phyloP scores from a whole-genome alignment of 2,113 vertebrate species.

The Myiopsitta monachus region DNA sequence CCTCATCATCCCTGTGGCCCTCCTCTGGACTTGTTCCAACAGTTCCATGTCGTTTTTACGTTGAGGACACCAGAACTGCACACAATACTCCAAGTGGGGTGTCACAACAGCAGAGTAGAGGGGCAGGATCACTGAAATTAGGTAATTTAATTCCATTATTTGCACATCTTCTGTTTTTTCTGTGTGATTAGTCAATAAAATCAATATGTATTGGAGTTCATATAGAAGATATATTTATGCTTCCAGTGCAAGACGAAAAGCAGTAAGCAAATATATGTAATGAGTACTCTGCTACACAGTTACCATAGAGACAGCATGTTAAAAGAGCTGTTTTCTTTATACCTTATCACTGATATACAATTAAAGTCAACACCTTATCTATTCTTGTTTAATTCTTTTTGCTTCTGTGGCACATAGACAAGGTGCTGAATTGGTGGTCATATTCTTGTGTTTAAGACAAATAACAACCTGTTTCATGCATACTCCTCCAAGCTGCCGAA shows the following conservation, averaged over 20 bases:
- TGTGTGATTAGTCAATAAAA: not conserved
- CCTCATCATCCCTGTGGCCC: no score
- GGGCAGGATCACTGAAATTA: no score
- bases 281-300: not conserved
- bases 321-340: not conserved
- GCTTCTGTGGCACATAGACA: not conserved
- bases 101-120: no score
- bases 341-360: not conserved
- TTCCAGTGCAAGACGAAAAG: not conserved
- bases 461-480: rapidly evolving
- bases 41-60: no score
- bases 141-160: not conserved
- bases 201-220: not conserved
- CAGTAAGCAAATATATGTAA: not conserved
- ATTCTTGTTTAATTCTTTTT: not conserved
- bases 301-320: not conserved
- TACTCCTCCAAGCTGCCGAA: not conserved
- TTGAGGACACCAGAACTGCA: no score
- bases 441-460: no score
- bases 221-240: rapidly evolving
- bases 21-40: no score
- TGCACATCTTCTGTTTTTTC: not conserved
- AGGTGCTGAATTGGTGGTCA: not conserved
- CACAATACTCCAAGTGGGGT: no score
- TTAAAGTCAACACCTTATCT: not conserved